Conservation (phyloP, 2,113 vertebrate species). For the Phocoena phocoena region DNA sequence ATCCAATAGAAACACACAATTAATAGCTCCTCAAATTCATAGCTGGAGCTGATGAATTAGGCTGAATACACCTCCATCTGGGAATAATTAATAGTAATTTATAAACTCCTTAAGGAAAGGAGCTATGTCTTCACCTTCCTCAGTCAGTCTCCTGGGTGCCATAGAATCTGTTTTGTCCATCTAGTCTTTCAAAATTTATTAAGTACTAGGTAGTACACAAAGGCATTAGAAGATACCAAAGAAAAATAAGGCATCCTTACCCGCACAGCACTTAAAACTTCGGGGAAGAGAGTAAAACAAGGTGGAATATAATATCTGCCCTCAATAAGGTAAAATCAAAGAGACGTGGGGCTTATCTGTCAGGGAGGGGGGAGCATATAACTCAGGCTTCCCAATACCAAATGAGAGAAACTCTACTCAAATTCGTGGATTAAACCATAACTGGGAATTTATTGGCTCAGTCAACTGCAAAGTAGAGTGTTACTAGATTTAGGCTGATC, state of each 20-base stretch:
- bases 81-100: slow-evolving; percentile 67
- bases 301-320: not conserved
- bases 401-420: not conserved
- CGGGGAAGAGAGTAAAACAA: not conserved
- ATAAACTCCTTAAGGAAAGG: slow-evolving; percentile 60
- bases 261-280: slow-evolving; percentile 25
- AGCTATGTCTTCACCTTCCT: slow-evolving; percentile 63
- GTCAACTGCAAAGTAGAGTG: not conserved
- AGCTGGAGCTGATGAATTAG: slow-evolving; percentile 28
- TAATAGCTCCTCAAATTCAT: slow-evolving; percentile 54
- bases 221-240: not conserved
- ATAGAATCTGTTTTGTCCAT: slow-evolving; percentile 19
- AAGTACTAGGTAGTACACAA: slow-evolving; percentile 39
- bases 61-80: slow-evolving; percentile 47
- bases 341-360: not conserved
- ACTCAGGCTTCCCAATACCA: not conserved
- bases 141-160: not conserved
- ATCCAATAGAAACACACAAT: slow-evolving; percentile 47
- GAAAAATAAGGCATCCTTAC: not conserved
- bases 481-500: not conserved
- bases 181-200: slow-evolving; percentile 58
- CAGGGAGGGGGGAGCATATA: too few species aligned
- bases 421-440: not conserved
- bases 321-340: not conserved
- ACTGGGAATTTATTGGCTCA: not conserved